Conservation (phyloP, 2,797 vertebrate species). For the Prionace glauca region DNA sequence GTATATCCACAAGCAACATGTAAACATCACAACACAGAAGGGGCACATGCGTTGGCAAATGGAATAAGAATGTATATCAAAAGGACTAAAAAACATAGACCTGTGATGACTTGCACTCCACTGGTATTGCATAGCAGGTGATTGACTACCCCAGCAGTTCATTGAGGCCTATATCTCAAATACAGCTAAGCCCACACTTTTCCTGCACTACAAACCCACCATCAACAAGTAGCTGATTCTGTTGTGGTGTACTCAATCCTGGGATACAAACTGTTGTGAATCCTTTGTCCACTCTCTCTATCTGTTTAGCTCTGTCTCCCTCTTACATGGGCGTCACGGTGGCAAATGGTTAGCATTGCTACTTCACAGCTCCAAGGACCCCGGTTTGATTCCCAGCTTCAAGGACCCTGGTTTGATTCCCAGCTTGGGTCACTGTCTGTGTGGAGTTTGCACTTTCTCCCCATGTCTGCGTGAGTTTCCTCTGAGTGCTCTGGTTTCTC, state of each 20-base stretch:
- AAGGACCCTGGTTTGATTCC: too few relatives aligned
- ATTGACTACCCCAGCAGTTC: background rate
- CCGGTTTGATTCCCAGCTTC: too few relatives aligned
- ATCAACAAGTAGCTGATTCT: background rate
- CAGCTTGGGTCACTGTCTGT: too few relatives aligned
- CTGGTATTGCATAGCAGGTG: background rate
- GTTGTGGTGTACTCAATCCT: background rate
- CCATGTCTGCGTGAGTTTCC: too few relatives aligned
- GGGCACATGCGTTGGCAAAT: background rate
- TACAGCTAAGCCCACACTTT: background rate
- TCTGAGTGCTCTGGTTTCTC: too few relatives aligned
- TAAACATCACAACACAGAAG: too few relatives aligned
- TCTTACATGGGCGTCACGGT: background rate
- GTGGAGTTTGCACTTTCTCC: too few relatives aligned
- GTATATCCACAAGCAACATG: too few relatives aligned
- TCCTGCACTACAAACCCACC: background rate
- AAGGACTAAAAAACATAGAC: background rate
- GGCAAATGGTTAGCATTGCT: too few relatives aligned
- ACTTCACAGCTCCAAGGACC: too few relatives aligned
- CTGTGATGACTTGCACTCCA: background rate
- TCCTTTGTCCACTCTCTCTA: background rate
- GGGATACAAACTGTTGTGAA: background rate
- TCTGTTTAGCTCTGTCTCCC: background rate
- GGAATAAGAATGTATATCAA: background rate
- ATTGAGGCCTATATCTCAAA: background rate